A percentile compares a stretch with the other conserved stretches of the same genome.
phyloP scores from a whole-genome alignment of 2,113 vertebrate genomes.

The Smithornis capensis region DNA sequence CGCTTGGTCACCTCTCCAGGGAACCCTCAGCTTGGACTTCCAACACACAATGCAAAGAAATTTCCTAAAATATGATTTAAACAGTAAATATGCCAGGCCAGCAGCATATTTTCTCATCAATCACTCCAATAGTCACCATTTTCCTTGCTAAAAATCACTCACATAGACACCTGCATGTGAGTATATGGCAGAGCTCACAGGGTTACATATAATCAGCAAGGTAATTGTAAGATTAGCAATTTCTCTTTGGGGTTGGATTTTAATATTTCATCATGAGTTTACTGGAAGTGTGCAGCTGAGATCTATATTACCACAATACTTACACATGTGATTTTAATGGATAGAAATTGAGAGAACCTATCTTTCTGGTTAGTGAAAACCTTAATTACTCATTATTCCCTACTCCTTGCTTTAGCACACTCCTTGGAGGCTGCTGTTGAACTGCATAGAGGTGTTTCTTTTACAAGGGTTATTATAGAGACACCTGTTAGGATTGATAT shows the following conservation, averaged over 20 bases:
- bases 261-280: neutral
- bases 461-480: constrained; percentile 73
- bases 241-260: neutral
- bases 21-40: neutral
- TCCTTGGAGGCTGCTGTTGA: constrained; percentile 44
- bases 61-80: neutral
- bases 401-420: constrained; percentile 27
- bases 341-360: constrained; percentile 33
- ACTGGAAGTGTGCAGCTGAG: constrained; percentile 30
- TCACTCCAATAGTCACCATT: neutral
- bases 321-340: constrained; percentile 17
- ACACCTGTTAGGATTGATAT: constrained; percentile 75
- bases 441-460: constrained; percentile 69
- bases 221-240: constrained; percentile 1
- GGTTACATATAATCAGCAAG: neutral
- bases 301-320: neutral
- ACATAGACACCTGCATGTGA: neutral
- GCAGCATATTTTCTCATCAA: neutral
- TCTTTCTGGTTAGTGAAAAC: constrained; percentile 40
- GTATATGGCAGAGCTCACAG: neutral
- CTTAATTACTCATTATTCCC: constrained; percentile 54
- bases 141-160: neutral
- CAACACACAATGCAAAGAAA: neutral
- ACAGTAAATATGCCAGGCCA: neutral
- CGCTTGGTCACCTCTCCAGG: neutral